Percentiles rank a stretch among this genome's conserved stretches.
These are phyloP conservation scores for Colius striatus DNA, from an alignment of 2,113 vertebrate species.

Conservation along the genomic window DNA sequence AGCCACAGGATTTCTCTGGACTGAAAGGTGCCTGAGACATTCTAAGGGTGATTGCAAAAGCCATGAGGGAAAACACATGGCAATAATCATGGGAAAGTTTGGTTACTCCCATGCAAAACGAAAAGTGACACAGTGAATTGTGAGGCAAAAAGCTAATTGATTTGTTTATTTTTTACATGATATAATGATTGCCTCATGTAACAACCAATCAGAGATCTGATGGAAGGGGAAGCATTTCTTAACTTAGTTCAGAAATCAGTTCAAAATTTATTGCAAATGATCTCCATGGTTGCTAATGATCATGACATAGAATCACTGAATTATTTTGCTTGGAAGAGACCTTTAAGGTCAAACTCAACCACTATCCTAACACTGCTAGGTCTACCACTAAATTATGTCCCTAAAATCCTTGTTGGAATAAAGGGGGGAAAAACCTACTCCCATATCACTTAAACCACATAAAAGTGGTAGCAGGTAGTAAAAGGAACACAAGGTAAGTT, in stretches of 20 bases:
- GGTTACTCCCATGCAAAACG: neutral
- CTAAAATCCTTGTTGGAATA: neutral
- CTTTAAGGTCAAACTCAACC: too few relatives aligned
- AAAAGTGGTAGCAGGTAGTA: neutral
- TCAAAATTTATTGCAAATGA: neutral
- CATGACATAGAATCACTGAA: neutral
- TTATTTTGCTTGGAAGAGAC: too few relatives aligned
- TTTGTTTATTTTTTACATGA: neutral
- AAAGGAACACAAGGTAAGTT: neutral
- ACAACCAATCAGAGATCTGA: neutral
- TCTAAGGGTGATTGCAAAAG: neutral
- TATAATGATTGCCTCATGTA: neutral
- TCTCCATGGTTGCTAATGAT: neutral
- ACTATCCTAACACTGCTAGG: too few relatives aligned
- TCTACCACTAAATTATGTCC: too few relatives aligned
- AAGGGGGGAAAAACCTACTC: neutral
- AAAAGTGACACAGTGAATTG: neutral
- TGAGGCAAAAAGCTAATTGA: neutral
- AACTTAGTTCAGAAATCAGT: neutral
- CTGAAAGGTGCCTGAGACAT: neutral
- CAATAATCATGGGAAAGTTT: neutral
- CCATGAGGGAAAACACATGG: neutral
- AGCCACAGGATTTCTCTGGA: neutral
- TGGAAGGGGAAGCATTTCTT: neutral
- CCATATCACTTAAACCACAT: neutral